phyloP scores from a whole-genome alignment of 2,888 invertebrate species.

The Campoplex nolae region DNA sequence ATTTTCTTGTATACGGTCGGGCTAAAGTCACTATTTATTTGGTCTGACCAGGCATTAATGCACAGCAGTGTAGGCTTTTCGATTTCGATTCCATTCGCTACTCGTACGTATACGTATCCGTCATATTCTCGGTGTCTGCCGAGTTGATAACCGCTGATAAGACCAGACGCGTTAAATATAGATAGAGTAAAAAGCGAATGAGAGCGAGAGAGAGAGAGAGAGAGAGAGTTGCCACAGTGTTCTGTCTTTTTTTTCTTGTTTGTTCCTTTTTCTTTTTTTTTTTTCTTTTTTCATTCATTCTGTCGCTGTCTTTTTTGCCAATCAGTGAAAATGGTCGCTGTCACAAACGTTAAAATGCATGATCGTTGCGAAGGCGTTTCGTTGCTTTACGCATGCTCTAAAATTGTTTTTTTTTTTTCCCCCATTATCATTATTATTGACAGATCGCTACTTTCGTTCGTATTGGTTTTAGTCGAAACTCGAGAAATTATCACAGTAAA shows the following conservation, averaged over 20 bases:
- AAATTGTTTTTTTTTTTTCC: not conserved
- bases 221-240: slow-evolving; percentile 41
- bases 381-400: slow-evolving; percentile 24
- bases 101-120: not conserved
- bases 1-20: too few species aligned
- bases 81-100: slow-evolving; percentile 10
- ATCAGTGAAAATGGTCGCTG: slow-evolving; percentile 37
- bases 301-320: slow-evolving; percentile 9
- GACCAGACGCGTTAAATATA: slow-evolving; percentile 74
- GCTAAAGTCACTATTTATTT: not conserved
- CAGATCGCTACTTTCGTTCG: not conserved
- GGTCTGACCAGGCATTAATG: not conserved
- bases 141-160: slow-evolving; percentile 77
- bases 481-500: not conserved
- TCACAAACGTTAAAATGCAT: slow-evolving; percentile 40
- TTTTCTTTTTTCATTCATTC: not conserved
- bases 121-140: slow-evolving; percentile 68
- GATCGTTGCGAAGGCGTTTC: slow-evolving; percentile 52
- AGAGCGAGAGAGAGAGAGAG: slow-evolving; percentile 24
- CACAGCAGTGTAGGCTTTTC: not conserved
- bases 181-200: slow-evolving; percentile 55
- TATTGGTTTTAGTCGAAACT: not conserved
- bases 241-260: not conserved
- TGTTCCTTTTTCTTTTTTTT: not conserved
- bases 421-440: not conserved